Evolutionary conservation across 2,797 vertebrate species (phyloP), one percentile per base, ranked within the genome.

Genomic region (Perodicticus potto): DNA sequence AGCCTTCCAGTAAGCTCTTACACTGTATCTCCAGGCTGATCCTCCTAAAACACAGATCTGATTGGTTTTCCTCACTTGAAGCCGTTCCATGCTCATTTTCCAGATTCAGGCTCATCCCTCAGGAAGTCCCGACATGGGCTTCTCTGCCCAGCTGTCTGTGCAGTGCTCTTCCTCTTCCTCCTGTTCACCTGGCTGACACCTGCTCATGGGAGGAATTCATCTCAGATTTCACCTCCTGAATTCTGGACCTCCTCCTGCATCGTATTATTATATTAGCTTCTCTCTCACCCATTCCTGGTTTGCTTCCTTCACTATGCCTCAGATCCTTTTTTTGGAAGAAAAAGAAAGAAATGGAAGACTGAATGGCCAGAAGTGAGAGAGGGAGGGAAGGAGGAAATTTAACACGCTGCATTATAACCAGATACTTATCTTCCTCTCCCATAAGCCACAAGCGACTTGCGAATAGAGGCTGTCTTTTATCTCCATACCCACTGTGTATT

Each of bases 251-350:
- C 65, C 65, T 17, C 16, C 65, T 53, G 49, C 49, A 53, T 4
- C 16, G 49, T 53, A 16, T 53, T 53, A 53, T 16, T 25, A 1
- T 0, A 5, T 61, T 29, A 13, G 45, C 43, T 76, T 96, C 19
- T 65, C 29, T 45, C 37, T 67, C 20, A 12, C 14, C n/a, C 43
- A 17, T 22, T 13, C 70, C 69, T 67, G 32, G 34, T 81, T 82
- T 29, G 5, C 82, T 67, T 34, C 74, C 37, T 37, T 89, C 55
- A 20, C 37, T 43, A 5, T 45, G 34, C 69, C 32, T 77, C 77
- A 59, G 27, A 59, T 77, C 55, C 45, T 57, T 59, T 90, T 85
- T 82, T 76, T 84, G 91, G 87, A 95, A 93, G 74, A 45, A 81
- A 80, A 92, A 93, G 40, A 84, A 73, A 93, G 32, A 63, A 89